Conservation (phyloP, 2,888 invertebrate species). For the Rhagonycha lutea region DNA sequence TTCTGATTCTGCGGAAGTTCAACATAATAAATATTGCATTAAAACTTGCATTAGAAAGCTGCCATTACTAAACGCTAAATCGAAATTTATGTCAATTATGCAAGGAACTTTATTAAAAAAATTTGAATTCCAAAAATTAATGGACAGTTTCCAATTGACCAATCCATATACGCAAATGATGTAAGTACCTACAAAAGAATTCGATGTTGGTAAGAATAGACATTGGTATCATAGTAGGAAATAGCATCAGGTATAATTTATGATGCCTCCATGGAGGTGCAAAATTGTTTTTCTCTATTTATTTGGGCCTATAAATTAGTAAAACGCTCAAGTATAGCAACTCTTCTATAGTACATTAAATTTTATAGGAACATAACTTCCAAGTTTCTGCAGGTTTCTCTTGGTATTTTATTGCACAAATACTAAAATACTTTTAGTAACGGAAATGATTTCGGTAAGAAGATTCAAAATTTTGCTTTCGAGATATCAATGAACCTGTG, state of each 20-base stretch:
- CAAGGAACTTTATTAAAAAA: neutral
- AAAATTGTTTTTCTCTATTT: too few species aligned
- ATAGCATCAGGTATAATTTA: neutral
- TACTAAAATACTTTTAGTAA: neutral
- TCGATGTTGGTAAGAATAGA: neutral
- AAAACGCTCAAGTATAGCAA: too few species aligned
- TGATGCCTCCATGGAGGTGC: neutral
- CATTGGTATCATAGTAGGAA: neutral
- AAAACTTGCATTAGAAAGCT: slow-evolving; percentile 1
- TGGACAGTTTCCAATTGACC: neutral
- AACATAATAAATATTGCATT: neutral
- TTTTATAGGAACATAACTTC: neutral
- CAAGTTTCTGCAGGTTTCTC: neutral
- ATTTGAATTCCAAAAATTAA: neutral
- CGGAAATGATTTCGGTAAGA: neutral
- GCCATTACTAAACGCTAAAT: neutral
- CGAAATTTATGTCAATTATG: neutral
- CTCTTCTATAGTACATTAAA: neutral
- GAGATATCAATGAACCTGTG: neutral
- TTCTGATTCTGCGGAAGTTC: neutral
- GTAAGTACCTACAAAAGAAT: neutral
- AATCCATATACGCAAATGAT: neutral
- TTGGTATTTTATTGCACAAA: neutral
- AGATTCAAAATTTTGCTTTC: neutral
- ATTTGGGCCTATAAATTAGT: too few species aligned